These are phyloP conservation scores for Scaptomyza flava DNA, from an alignment of 2,888 invertebrate species.

Conservation along the genomic window DNA sequence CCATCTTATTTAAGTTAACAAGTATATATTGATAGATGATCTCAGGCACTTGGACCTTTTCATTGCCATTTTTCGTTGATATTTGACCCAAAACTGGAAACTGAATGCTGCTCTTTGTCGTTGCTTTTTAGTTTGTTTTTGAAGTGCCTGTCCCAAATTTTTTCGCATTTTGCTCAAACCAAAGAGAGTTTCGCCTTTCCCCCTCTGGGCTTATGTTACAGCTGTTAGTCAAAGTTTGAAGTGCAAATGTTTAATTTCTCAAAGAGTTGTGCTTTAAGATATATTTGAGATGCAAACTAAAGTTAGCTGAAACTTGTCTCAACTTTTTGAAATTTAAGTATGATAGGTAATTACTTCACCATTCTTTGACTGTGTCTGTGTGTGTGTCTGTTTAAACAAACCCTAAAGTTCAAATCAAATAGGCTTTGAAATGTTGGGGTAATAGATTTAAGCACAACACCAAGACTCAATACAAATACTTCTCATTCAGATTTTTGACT, in stretches of 20 bases:
- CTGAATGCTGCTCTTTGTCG: slow-evolving; percentile 39
- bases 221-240: slow-evolving; percentile 23
- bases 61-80: slow-evolving; percentile 47
- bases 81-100: slow-evolving; percentile 47
- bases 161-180: slow-evolving; percentile 7
- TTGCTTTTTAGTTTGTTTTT: slow-evolving; percentile 37
- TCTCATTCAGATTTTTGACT: slow-evolving; percentile 1
- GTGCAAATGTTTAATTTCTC: slow-evolving; percentile 8
- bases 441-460: not conserved
- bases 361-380: too few relatives aligned
- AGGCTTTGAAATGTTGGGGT: not conserved
- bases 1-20: slow-evolving; percentile 14
- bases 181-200: not conserved
- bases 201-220: slow-evolving; percentile 13
- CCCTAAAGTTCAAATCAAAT: not conserved
- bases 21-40: slow-evolving; percentile 63
- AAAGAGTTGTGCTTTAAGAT: slow-evolving; percentile 10
- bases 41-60: slow-evolving; percentile 39
- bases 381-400: too few relatives aligned
- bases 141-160: slow-evolving; percentile 39
- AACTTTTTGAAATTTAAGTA: not conserved
- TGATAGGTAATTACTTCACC: not conserved
- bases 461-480: not conserved
- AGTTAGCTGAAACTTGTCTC: not conserved
- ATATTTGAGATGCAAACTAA: not conserved